A percentile compares a stretch with the other conserved stretches of the same genome.
Evolutionary conservation across 2,113 vertebrate genomes (phyloP).

Genomic region (Gobiocypris rarus): DNA sequence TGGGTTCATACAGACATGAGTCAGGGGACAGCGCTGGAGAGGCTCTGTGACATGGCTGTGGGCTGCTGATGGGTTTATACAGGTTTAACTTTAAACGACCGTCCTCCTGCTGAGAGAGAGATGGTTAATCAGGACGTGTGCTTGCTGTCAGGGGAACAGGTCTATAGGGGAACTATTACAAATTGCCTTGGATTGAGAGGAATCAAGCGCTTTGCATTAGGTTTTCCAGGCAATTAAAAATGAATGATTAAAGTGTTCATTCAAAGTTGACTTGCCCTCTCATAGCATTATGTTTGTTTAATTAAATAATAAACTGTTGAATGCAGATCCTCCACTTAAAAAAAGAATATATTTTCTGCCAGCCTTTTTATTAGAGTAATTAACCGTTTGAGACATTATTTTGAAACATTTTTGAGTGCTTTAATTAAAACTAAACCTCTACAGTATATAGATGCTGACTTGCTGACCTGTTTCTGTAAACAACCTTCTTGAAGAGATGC

Average conservation of each 20-base stretch:
- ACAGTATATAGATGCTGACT: neutral
- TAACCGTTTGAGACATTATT: neutral
- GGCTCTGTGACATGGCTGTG: neutral
- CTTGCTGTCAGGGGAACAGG: neutral
- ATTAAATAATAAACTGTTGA: constrained; percentile 8
- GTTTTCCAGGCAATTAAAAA: neutral
- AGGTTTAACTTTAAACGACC: neutral
- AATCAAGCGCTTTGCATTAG: neutral
- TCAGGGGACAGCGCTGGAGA: neutral
- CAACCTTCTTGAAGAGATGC: neutral
- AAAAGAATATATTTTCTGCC: neutral
- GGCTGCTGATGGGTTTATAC: constrained; percentile 18
- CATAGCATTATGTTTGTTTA: neutral
- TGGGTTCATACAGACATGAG: neutral
- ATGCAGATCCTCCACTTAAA: neutral
- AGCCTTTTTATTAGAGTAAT: neutral
- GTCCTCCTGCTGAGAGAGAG: neutral
- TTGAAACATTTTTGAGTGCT: neutral
- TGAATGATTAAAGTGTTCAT: neutral
- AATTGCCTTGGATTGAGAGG: neutral
- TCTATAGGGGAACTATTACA: neutral
- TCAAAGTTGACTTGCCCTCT: constrained; percentile 2
- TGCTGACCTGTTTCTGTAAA: constrained; percentile 11
- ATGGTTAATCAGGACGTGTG: neutral
- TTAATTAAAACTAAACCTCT: too few relatives aligned